Evolutionary conservation across 2,888 invertebrate genomes (phyloP), one percentile per base, ranked within the genome.

Genomic region (Drosophila mimetica): DNA sequence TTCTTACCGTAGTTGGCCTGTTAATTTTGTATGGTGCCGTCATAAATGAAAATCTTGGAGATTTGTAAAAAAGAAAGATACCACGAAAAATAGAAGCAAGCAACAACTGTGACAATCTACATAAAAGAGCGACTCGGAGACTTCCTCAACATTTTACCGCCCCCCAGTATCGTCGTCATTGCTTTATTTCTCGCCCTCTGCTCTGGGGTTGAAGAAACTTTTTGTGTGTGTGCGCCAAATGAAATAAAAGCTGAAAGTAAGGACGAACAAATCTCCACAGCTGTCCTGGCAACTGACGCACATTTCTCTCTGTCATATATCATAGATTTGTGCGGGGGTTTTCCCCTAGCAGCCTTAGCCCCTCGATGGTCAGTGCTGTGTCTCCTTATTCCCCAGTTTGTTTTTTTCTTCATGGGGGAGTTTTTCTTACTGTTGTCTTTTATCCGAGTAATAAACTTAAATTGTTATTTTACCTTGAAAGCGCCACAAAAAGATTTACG

Each of bases 391-490:
- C 30, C 16, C 28, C 20, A 16, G 53, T n/a, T 41, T 18, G 61
- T 55, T n/a, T 41, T 18, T 65, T 55, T 58, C 67, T 18, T 44
- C 32, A 16, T 32, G 32, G 39, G 18, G 16, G 25, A 47, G 28
- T 34, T 57, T 66, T 47, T 54, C 61, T 47, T 44, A 52, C 51
- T 32, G 59, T 41, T 59, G 44, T 47, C 74, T 59, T 44, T 55
- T 64, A 63, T 57, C 44, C 54, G 53, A 71, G 80, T 61, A 75
- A 83, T 76, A 86, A 88, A 86, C 88, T 85, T 85, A 85, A 85
- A 88, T 87, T 82, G 75, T 88, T 87, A 87, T 87, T 88, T 88
- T 79, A 88, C 87, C 87, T 88, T 88, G 77, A 85, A 74, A 85
- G 87, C 74, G 79, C 72, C 55, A 74, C 78, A 84, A 81, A 78